phyloP scores from a whole-genome alignment of 2,113 vertebrate genomes.

The Columbina picui region DNA sequence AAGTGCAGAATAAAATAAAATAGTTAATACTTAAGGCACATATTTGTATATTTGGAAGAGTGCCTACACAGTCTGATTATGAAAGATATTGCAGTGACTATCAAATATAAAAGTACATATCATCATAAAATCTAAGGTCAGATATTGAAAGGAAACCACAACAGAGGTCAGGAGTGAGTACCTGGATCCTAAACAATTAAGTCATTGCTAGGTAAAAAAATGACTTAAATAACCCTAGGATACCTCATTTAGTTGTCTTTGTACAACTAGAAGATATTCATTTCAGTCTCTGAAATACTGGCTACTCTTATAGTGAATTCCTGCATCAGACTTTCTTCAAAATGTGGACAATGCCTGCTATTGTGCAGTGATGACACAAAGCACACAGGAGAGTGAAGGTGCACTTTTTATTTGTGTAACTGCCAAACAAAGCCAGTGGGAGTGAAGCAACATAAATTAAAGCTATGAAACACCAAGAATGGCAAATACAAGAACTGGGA shows the following conservation, averaged over 20 bases:
- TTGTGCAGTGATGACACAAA: not conserved
- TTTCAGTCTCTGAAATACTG: not conserved
- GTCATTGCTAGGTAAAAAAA: not conserved
- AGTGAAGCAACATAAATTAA: not conserved
- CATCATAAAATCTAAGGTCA: not conserved
- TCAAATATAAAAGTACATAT: not conserved
- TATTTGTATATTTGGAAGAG: not conserved
- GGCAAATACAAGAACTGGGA: not conserved
- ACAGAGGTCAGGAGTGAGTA: not conserved
- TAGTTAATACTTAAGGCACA: not conserved
- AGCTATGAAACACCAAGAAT: not conserved
- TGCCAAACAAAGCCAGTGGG: not conserved
- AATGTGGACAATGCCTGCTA: not conserved
- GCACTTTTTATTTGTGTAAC: not conserved
- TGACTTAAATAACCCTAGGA: not conserved
- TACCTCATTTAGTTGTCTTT: not conserved
- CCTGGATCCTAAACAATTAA: not conserved
- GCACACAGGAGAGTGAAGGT: not conserved
- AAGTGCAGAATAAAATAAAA: not conserved
- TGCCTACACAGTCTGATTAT: not conserved
- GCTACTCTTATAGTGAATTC: not conserved
- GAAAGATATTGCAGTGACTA: not conserved
- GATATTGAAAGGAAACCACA: not conserved
- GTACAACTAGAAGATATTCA: not conserved
- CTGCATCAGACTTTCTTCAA: not conserved